Base-by-base conservation (phyloP, 2,797 vertebrate species). In the Coendou prehensilis region DNA sequence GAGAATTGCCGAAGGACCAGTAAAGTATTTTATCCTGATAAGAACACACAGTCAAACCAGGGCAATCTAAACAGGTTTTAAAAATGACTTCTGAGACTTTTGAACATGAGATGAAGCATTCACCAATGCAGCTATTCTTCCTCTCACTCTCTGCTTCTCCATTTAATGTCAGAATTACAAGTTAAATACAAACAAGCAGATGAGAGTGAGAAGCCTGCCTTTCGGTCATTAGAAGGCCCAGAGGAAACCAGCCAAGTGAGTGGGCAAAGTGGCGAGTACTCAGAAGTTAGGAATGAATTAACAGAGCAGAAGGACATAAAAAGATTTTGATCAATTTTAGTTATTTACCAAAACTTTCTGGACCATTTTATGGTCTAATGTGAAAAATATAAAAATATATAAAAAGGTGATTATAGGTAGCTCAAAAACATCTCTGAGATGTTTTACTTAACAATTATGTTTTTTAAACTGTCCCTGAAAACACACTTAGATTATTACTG, bases 41-140 rank as follows among this genome's bases (percentile, higher is more conserved):
- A 97, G 64, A 96, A 82, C 69, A 95, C 63, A 94, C 28, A 97
- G 87, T 89, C 95, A 97, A 96, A 96, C 4, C 23, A 10, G 22
- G 41, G 9, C 22, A 86, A 83, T 10, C 69, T 0, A 0, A 83
- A 93, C 1, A 52, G 22, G 79, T 28, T 47, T 96, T 82, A 83
- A 57, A 93, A 94, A 96, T 50, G 37, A 89, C 47, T 67, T 91
- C 13, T 90, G 10, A 54, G 5, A 89, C 67, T 71, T 93, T 93
- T 91, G 97, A 81, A 54, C 6, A n/a, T 33, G 56, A 57, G 2
- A 67, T 81, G 84, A 96, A 61, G 6, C 1, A 23, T 69, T 92
- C 37, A 81, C 92, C 26, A 95, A 91, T 79, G 28, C 47, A 86
- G 0, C 0, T 82, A 56, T 41, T 2, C 50, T 61, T 59, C 57